Evolutionary conservation across 2,888 invertebrate genomes (phyloP).

Genomic region (Sceliomorpha sp.): DNA sequence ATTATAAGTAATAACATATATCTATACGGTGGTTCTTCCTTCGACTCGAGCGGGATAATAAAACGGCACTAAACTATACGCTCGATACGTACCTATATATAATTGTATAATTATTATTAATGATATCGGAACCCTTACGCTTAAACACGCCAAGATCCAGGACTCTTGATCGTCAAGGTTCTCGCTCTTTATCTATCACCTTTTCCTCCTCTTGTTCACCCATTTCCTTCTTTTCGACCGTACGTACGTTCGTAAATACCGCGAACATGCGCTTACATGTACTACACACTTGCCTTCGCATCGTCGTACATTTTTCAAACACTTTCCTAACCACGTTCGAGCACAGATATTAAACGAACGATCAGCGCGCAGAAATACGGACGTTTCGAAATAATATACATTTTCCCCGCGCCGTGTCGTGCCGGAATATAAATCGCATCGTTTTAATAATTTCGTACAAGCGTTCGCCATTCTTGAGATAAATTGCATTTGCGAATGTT

Average conservation of each 20-base stretch:
- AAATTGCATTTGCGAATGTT: too few relatives aligned
- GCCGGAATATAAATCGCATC: too few relatives aligned
- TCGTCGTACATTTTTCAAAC: conserved; percentile 52
- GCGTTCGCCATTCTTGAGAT: too few relatives aligned
- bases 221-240: conserved; percentile 47
- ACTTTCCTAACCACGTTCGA: conserved; percentile 40
- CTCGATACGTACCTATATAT: conserved; percentile 78
- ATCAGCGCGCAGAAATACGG: conserved; percentile 16
- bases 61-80: conserved; percentile 79
- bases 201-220: conserved; percentile 52
- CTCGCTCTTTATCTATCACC: conserved; percentile 58
- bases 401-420: neutral
- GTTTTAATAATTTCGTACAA: too few relatives aligned
- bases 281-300: conserved; percentile 44
- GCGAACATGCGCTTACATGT: conserved; percentile 49
- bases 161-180: conserved; percentile 52
- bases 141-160: conserved; percentile 70
- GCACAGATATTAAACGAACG: conserved; percentile 47
- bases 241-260: conserved; percentile 49
- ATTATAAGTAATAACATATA: conserved; percentile 81
- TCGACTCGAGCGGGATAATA: conserved; percentile 77
- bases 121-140: conserved; percentile 77
- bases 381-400: conserved; percentile 28
- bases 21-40: conserved; percentile 70
- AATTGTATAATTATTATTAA: conserved; percentile 81